Evolutionary conservation across 2,888 invertebrate species (phyloP).

Genomic region (Prenolepis imparis): DNA sequence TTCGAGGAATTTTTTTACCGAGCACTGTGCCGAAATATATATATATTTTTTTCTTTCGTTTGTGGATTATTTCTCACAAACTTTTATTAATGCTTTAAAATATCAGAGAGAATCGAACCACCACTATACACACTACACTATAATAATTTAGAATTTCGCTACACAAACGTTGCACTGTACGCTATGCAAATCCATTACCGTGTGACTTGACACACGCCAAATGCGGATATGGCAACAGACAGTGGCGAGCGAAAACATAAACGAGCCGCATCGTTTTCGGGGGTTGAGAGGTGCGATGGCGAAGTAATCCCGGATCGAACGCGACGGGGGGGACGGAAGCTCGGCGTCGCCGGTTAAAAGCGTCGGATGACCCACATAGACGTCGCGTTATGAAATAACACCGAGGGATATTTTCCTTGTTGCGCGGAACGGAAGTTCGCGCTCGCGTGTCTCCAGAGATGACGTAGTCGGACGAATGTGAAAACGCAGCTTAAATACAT

Average conservation of each 20-base stretch:
- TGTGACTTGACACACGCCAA: neutral
- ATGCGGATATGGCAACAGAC: neutral
- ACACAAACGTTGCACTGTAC: neutral
- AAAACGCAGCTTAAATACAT: conserved; percentile 59
- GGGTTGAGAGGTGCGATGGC: neutral
- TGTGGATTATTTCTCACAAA: neutral
- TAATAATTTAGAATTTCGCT: neutral
- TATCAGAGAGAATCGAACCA: neutral
- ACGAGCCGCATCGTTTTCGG: neutral
- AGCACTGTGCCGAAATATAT: neutral
- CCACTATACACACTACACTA: neutral
- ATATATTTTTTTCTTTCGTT: neutral
- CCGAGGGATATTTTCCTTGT: conserved; percentile 48
- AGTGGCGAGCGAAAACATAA: conserved; percentile 1
- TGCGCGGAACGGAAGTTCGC: neutral
- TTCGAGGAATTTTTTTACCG: neutral
- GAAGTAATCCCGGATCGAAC: conserved; percentile 42
- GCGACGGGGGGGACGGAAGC: neutral
- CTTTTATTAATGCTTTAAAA: neutral
- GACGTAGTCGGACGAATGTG: conserved; percentile 25
- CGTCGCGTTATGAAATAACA: conserved; percentile 54
- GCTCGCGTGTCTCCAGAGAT: neutral
- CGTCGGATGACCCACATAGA: conserved; percentile 45
- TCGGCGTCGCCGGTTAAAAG: conserved; percentile 20
- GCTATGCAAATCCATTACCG: conserved; percentile 15